phyloP scores from a whole-genome alignment of 2,113 vertebrate species.

The Prionailurus viverrinus region DNA sequence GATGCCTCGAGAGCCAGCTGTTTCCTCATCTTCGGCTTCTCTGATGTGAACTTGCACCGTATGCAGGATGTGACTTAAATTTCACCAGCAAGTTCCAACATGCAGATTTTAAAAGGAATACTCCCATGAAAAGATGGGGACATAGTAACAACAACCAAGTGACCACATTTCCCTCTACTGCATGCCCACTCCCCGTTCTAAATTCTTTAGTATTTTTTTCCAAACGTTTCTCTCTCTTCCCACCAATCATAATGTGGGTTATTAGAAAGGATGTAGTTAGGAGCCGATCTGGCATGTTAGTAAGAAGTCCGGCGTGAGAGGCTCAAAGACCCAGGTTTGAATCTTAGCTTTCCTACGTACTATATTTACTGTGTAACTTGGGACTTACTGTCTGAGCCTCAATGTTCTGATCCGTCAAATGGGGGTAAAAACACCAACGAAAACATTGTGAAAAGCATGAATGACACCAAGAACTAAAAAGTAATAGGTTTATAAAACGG shows the following conservation, averaged over 20 bases:
- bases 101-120: constrained; percentile 24
- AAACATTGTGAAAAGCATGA: background rate
- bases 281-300: background rate
- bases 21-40: background rate
- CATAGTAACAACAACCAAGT: background rate
- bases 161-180: background rate
- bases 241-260: background rate
- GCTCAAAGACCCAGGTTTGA: background rate
- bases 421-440: background rate
- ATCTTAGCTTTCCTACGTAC: background rate
- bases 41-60: background rate
- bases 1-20: background rate
- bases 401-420: constrained; percentile 5
- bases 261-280: background rate
- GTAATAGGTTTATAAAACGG: constrained; percentile 17
- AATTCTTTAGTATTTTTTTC: background rate
- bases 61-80: background rate
- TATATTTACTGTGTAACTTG: background rate
- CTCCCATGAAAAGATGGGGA: constrained; percentile 24
- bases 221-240: background rate
- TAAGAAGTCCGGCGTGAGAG: background rate
- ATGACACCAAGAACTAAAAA: background rate
- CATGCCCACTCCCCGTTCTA: background rate
- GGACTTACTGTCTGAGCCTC: background rate
- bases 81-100: constrained; percentile 7